A percentile compares a stretch with the other conserved stretches of the same genome.
phyloP scores from a whole-genome alignment of 1,140 invertebrate species.

The Drosophila malerkotliana region DNA sequence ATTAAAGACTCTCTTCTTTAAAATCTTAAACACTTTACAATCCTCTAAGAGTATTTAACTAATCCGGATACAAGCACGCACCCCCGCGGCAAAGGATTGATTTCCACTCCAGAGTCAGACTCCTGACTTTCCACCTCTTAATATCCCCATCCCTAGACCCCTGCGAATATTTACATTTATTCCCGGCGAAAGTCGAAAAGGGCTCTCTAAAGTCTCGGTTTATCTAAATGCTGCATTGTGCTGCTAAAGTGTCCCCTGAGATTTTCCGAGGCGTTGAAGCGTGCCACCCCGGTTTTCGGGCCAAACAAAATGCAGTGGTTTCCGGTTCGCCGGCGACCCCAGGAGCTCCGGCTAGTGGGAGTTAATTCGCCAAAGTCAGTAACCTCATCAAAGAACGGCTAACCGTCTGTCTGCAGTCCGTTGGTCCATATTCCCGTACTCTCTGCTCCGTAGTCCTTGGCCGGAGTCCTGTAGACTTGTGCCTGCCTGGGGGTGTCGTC shows the following conservation, averaged over 20 bases:
- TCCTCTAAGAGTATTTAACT: slow-evolving; percentile 17
- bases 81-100: slow-evolving; percentile 41
- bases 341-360: slow-evolving; percentile 46
- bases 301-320: slow-evolving; percentile 82
- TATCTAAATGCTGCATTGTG: slow-evolving; percentile 80
- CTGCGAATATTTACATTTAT: slow-evolving; percentile 3
- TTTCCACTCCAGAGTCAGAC: slow-evolving; percentile 12
- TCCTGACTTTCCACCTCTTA: neutral
- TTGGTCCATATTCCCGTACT: slow-evolving; percentile 10
- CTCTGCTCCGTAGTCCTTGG: neutral
- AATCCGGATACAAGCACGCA: slow-evolving; percentile 35
- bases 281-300: slow-evolving; percentile 64
- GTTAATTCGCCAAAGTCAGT: slow-evolving; percentile 83
- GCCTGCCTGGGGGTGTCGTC: slow-evolving; percentile 19
- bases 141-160: neutral
- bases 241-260: slow-evolving; percentile 76
- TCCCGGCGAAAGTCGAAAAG: slow-evolving; percentile 37
- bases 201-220: slow-evolving; percentile 61
- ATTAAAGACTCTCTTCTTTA: neutral
- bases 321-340: slow-evolving; percentile 72
- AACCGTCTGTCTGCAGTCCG: slow-evolving; percentile 53
- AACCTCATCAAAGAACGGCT: slow-evolving; percentile 80
- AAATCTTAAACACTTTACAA: neutral
- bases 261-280: slow-evolving; percentile 80
- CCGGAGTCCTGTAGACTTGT: neutral